These are phyloP conservation scores for Salarias fasciatus DNA, from an alignment of 2,797 vertebrate species.

Conservation along the genomic window DNA sequence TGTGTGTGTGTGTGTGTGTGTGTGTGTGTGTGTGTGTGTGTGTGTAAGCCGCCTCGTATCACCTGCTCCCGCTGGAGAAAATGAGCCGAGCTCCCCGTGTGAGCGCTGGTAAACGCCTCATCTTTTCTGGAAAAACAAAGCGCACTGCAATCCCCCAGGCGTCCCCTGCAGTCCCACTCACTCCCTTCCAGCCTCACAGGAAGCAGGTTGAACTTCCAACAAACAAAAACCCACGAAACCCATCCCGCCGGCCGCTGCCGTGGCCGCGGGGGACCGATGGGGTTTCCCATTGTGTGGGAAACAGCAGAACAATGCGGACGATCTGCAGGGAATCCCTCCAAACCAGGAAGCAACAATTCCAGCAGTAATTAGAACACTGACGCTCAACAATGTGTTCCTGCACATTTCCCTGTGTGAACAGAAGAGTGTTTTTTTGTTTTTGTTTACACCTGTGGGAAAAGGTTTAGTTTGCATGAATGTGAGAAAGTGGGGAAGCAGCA, in stretches of 20 bases:
- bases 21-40: not conserved
- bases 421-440: no score
- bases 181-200: no score
- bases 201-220: conserved; percentile 7
- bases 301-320: conserved; percentile 11
- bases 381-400: no score
- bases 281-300: conserved; percentile 11
- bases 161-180: not conserved
- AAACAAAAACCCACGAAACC: not conserved
- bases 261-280: conserved; percentile 4
- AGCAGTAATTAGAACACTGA: conserved; percentile 5
- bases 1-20: no score
- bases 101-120: conserved; percentile 1
- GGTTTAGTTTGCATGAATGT: no score
- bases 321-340: conserved; percentile 3
- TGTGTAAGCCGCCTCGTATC: conserved; percentile 13
- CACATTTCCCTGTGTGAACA: no score
- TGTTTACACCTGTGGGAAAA: no score
- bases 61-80: not conserved
- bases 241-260: not conserved
- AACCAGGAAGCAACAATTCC: conserved; percentile 2
- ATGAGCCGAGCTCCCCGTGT: not conserved
- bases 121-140: not conserved
- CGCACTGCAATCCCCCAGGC: not conserved
- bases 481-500: no score